Evolutionary conservation across 1,140 invertebrate species (phyloP).

Genomic region (Listronotus bonariensis): DNA sequence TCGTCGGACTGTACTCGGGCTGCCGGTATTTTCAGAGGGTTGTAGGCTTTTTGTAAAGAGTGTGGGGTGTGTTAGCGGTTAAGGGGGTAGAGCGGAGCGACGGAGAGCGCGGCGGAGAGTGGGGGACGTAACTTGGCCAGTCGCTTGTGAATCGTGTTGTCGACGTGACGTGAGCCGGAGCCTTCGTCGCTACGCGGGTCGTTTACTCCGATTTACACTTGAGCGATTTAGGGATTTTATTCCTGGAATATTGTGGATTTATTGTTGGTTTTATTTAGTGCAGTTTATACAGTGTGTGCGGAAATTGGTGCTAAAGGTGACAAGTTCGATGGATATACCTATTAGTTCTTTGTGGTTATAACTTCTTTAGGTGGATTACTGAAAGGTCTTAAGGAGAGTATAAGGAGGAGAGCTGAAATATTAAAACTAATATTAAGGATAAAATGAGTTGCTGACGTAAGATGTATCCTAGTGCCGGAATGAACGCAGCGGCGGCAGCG

Average conservation of each 20-base stretch:
- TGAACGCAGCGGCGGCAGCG: slow-evolving; percentile 65
- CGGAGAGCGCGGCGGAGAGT: slow-evolving; percentile 18
- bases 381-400: background rate
- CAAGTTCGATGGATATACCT: background rate
- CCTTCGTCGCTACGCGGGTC: slow-evolving; percentile 1
- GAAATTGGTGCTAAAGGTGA: background rate
- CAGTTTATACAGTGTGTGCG: slow-evolving; percentile 20
- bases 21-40: slow-evolving; percentile 49
- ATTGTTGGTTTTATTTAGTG: slow-evolving; percentile 1
- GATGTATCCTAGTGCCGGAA: slow-evolving; percentile 64
- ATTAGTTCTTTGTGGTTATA: no score
- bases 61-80: slow-evolving; percentile 54
- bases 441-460: slow-evolving; percentile 55
- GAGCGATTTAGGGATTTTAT: slow-evolving; percentile 5
- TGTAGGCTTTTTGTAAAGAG: slow-evolving; percentile 51
- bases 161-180: slow-evolving; percentile 34
- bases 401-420: background rate
- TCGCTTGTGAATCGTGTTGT: slow-evolving; percentile 45
- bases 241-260: background rate
- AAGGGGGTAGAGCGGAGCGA: slow-evolving; percentile 30
- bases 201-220: slow-evolving; percentile 1
- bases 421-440: background rate
- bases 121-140: slow-evolving; percentile 41
- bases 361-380: slow-evolving; percentile 9
- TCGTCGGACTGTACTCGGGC: slow-evolving; percentile 32